A percentile compares a stretch with the other conserved stretches of the same genome.
phyloP scores from a whole-genome alignment of 2,113 vertebrate species.

The Xenopus laevis region DNA sequence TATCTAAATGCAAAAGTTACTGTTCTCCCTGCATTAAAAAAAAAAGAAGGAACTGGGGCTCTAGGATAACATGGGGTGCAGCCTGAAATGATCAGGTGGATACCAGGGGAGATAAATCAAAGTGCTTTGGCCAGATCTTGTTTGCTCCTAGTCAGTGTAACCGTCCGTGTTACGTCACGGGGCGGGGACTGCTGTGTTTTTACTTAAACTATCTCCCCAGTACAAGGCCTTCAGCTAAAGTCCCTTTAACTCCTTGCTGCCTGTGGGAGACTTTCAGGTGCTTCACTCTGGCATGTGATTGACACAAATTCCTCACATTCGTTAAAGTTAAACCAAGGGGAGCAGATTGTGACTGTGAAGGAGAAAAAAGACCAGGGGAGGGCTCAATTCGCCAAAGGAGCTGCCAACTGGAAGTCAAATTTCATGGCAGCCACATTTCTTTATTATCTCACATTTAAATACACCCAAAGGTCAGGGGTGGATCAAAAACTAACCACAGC shows the following conservation, averaged over 20 bases:
- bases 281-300: not conserved
- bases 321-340: not conserved
- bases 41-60: not conserved
- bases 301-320: not conserved
- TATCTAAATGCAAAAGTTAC: conserved; percentile 1
- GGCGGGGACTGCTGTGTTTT: conserved; percentile 52
- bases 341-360: not conserved
- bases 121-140: conserved; percentile 30
- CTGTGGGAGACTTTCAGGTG: conserved; percentile 5
- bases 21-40: not conserved
- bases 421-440: no score
- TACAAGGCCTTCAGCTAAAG: conserved; percentile 59
- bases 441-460: no score
- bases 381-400: not conserved
- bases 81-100: conserved; percentile 13
- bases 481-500: no score
- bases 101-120: conserved; percentile 33
- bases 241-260: conserved; percentile 55
- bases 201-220: conserved; percentile 58
- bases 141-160: conserved; percentile 46
- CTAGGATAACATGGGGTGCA: conserved; percentile 5
- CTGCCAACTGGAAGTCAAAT: no score
- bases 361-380: not conserved
- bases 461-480: no score
- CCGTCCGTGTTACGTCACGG: conserved; percentile 58